Evolutionary conservation across 35 echinoderm and acorn worm genomes (phyloP), one percentile per base, ranked within the genome.

Genomic region (Chiridota heheva): DNA sequence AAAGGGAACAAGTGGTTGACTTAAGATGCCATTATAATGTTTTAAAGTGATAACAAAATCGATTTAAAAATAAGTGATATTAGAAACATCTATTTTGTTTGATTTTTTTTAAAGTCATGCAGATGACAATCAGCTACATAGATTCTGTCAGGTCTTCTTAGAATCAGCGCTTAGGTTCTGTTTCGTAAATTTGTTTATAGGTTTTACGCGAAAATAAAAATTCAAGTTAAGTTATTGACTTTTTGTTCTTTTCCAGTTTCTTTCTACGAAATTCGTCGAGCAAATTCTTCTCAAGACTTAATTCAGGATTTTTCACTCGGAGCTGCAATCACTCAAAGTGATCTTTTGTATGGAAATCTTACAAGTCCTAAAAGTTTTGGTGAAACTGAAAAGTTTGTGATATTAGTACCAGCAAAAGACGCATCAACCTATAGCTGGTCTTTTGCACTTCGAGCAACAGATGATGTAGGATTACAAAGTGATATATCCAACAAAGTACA

Each of bases 401-500:
- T 71, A 24, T 71, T 42, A 5, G 35, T 71, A 26, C 67, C 67
- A 42, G 32, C 40, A 15, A 37, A 71, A 41, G 35, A 71, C 46
- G 17, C 16, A 24, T 43, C 16, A 24, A 43, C 67, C 15, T 71
- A 20, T 25, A 71, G 67, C 30, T 71, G 46, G n/a, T 37, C 67
- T 7, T 43, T 71, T 40, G 67, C 67, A 13, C 41, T 71, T 7
- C 41, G 46, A 71, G 28, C 34, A 37, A 20, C 46, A 20, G 67
- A 71, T 27, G 67, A 71, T 42, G 40, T 25, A 24, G 67, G 30
- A n/a, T 41, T 40, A 37, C 10, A 8, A 25, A 71, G 67, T 42
- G 37, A 71, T 18, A 43, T 43, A 20, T 71, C 67, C 35, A 71
- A 71, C 38, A 42, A 43, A 43, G 67, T 71, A 25, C 26, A 43